Base-by-base conservation (phyloP, 2,113 vertebrate species). In the Istiophorus platypterus region DNA sequence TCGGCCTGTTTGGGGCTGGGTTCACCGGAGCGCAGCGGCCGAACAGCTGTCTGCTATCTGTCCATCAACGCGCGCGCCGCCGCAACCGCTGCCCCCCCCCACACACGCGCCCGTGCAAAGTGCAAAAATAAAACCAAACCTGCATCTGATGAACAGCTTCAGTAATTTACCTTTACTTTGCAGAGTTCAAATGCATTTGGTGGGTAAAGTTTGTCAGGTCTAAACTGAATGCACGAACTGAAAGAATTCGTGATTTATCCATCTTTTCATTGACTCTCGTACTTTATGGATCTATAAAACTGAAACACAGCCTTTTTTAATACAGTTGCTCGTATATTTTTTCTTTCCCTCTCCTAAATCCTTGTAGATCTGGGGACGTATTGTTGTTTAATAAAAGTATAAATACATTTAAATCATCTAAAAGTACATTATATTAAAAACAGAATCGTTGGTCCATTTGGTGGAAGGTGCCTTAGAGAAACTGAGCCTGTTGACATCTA, bases 1-100 rank as follows among this genome's bases (percentile, higher is more conserved):
- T 62, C n/a, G 1, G 62, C 42, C 62, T 72, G 37, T 86, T 89
- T 90, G 57, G 11, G 62, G 58, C 34, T 0, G 2, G 3, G 24
- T 13, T 76, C 80, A 76, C 54, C 64, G 57, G 76, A n/a, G 88
- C 91, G 77, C 86, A 78, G 49, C 78, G 12, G 3, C 29, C 0
- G 39, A 41, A 81, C 90, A 92, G 86, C 88, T 85, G 88, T 57
- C 59, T 1, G 31, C 41, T 42, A 2, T 2, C 1, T 52, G 71
- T 5, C 72, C 64, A 54, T 78, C 80, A 75, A 7, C 67, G 2
- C 52, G 34, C 58, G 11, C 66, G 49, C 5, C 58, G 49, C 3
- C 37, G 41, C 41, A 13, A 17, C 18, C 22, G 37, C 27, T n/a
- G 47, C 0, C 11, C 47, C 20, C 47, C 20, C 13, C 17, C 15